Conservation (phyloP, 2,113 vertebrate species). For the Melanocharis versteri region DNA sequence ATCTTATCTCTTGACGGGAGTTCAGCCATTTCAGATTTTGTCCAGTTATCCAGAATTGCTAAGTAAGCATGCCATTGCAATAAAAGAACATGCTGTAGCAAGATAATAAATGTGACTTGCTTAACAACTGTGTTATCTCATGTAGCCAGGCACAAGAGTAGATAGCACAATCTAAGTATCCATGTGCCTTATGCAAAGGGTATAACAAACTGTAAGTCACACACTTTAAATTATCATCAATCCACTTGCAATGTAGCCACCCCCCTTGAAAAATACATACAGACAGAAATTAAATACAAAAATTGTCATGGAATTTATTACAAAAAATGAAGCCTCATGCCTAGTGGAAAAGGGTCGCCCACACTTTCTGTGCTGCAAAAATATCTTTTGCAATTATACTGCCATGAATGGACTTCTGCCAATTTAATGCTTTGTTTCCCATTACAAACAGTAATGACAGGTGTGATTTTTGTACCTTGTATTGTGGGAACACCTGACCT, state of each 20-base stretch:
- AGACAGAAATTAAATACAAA: background rate
- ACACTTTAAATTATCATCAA: background rate
- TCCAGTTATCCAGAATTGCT: background rate
- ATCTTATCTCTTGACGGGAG: background rate
- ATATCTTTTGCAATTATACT: background rate
- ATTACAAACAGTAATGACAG: background rate
- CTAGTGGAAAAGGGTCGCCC: background rate
- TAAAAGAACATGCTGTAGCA: background rate
- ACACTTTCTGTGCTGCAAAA: background rate
- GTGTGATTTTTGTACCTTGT: background rate
- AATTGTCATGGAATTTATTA: background rate
- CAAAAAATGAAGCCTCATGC: background rate
- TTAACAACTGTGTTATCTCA: background rate
- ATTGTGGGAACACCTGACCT: background rate
- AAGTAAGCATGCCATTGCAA: background rate
- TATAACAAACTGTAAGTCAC: background rate
- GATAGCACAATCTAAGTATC: background rate
- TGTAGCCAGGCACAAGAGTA: background rate
- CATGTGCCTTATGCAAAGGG: background rate
- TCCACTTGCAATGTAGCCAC: background rate
- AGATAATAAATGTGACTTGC: slow-evolving; percentile 4
- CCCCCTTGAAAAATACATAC: background rate
- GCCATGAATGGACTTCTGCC: background rate
- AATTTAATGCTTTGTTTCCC: background rate
- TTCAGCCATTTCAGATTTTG: background rate